Conservation (phyloP, 2,113 vertebrate genomes). For the Esox niger region DNA sequence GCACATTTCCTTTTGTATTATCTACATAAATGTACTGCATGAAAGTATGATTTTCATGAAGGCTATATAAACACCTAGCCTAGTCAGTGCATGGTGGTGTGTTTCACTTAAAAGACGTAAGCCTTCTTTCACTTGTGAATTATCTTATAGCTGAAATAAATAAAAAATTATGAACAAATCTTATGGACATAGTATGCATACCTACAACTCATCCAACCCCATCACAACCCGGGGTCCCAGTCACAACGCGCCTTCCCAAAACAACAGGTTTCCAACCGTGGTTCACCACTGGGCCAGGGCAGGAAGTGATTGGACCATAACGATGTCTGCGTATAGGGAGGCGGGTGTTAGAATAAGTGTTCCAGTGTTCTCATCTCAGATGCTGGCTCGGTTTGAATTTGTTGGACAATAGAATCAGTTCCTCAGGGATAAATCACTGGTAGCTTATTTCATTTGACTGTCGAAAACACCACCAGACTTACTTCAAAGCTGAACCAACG, state of each 20-base stretch:
- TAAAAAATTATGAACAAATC: no score
- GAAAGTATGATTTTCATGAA: background rate
- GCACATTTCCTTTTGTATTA: no score
- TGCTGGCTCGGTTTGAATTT: constrained; percentile 45
- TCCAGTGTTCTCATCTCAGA: constrained; percentile 37
- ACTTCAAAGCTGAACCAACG: constrained; percentile 8
- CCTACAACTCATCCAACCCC: background rate
- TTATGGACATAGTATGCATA: no score
- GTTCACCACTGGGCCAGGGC: constrained; percentile 7
- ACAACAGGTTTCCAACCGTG: background rate
- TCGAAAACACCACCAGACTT: background rate
- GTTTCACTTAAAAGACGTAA: no score
- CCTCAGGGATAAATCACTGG: background rate
- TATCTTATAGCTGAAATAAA: no score
- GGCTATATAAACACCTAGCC: no score
- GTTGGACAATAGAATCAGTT: constrained; percentile 36
- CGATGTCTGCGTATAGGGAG: constrained; percentile 33
- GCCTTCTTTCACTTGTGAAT: no score
- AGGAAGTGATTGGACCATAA: constrained; percentile 37
- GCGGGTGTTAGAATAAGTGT: constrained; percentile 26
- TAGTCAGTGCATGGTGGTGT: no score
- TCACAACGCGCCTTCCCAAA: constrained; percentile 17
- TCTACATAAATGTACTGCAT: background rate
- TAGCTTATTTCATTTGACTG: background rate
- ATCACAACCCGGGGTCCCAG: constrained; percentile 12